phyloP scores from a whole-genome alignment of 2,888 invertebrate species.

The Caenorhabditis drosophilae region DNA sequence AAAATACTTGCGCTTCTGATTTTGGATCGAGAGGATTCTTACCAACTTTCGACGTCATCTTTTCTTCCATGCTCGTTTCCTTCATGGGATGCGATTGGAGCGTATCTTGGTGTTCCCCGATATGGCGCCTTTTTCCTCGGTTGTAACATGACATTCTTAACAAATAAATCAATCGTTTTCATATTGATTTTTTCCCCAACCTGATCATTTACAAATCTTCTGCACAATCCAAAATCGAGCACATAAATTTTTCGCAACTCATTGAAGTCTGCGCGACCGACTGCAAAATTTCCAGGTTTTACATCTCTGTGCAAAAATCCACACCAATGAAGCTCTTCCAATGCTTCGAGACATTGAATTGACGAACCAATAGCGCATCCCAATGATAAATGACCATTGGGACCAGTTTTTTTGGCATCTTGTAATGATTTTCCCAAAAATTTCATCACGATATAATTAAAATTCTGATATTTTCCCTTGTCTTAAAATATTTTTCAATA shows the following conservation, averaged over 20 bases:
- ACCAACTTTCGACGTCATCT: constrained; percentile 60
- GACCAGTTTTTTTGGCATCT: constrained; percentile 48
- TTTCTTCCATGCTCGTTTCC: constrained; percentile 52
- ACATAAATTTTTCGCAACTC: constrained; percentile 61
- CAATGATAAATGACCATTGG: constrained; percentile 43
- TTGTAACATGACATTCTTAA: constrained; percentile 55
- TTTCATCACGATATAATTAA: constrained; percentile 61
- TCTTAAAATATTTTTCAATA: constrained; percentile 13
- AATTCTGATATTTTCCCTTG: constrained; percentile 47
- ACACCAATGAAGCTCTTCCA: constrained; percentile 61
- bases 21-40: too few relatives aligned
- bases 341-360: constrained; percentile 61
- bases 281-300: constrained; percentile 59
- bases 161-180: too few relatives aligned
- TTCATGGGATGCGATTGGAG: constrained; percentile 55
- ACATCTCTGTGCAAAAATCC: constrained; percentile 51
- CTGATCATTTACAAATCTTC: constrained; percentile 45
- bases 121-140: constrained; percentile 55
- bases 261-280: constrained; percentile 54
- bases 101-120: constrained; percentile 61
- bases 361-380: constrained; percentile 59
- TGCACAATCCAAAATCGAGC: constrained; percentile 62
- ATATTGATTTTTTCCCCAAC: too few relatives aligned
- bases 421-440: constrained; percentile 51
- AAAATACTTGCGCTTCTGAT: too few relatives aligned